These are phyloP conservation scores for Coreoperca whiteheadi DNA, from an alignment of 2,113 vertebrate genomes.

Conservation along the genomic window DNA sequence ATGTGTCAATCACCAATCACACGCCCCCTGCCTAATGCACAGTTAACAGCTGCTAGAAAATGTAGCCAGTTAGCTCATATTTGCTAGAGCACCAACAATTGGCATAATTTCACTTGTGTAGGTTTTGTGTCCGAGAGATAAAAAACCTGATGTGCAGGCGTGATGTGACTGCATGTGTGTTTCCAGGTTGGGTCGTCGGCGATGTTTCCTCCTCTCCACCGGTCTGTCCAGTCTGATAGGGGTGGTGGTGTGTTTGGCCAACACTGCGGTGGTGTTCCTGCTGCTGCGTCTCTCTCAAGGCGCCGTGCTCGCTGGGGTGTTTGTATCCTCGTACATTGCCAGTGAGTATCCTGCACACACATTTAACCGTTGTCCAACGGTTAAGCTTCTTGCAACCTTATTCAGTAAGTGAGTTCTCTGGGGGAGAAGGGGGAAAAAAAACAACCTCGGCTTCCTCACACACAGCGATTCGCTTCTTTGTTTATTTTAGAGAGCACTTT, in stretches of 20 bases:
- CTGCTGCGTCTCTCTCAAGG: constrained; percentile 85
- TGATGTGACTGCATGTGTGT: background rate
- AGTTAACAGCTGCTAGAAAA: too few species aligned
- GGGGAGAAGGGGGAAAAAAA: too few species aligned
- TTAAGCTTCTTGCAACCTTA: background rate
- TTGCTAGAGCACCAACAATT: too few species aligned
- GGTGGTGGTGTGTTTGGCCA: constrained; percentile 80
- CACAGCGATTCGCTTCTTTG: background rate
- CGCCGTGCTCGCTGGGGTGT: constrained; percentile 84
- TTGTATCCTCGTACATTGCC: constrained; percentile 87
- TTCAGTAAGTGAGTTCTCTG: background rate
- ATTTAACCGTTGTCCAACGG: background rate
- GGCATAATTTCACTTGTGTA: background rate
- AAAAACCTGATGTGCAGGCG: too few species aligned
- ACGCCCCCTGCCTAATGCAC: too few species aligned
- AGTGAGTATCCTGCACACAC: constrained; percentile 75
- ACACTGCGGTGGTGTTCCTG: constrained; percentile 79
- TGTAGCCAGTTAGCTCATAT: too few species aligned
- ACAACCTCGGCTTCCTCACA: background rate
- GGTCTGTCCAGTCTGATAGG: constrained; percentile 85
- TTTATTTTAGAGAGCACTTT: constrained; percentile 25
- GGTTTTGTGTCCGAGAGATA: background rate
- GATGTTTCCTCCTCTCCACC: constrained; percentile 82
- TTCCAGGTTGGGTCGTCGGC: constrained; percentile 87
- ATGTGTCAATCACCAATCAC: too few species aligned